These are phyloP conservation scores for Heteropelma amictum DNA, from an alignment of 2,888 invertebrate genomes.

Conservation along the genomic window DNA sequence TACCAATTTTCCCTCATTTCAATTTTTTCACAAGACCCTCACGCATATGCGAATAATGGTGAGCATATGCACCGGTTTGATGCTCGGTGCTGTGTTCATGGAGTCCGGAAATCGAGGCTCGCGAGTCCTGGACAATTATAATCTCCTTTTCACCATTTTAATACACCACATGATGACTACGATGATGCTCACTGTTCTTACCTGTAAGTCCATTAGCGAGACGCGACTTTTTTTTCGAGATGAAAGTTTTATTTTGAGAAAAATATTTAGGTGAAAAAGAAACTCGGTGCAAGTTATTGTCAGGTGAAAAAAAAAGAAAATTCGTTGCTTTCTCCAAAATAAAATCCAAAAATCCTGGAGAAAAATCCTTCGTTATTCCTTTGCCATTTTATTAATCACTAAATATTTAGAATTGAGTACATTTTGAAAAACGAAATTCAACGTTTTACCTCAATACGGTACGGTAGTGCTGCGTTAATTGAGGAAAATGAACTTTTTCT, in stretches of 20 bases:
- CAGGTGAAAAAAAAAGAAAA: no score
- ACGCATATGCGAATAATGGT: constrained; percentile 88
- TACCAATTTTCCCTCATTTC: no score
- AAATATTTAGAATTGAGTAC: no score
- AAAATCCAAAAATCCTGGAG: no score
- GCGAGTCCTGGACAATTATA: constrained; percentile 89
- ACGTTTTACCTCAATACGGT: neutral
- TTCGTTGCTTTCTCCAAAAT: no score
- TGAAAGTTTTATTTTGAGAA: no score
- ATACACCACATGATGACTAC: constrained; percentile 96
- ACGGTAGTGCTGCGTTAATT: neutral
- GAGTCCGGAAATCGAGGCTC: constrained; percentile 87
- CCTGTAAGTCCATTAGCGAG: constrained; percentile 82
- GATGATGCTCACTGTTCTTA: constrained; percentile 93
- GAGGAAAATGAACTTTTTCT: neutral
- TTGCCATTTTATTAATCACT: neutral
- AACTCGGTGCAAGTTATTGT: no score
- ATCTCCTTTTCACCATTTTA: constrained; percentile 92
- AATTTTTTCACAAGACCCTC: constrained; percentile 80
- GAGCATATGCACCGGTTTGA: constrained; percentile 86
- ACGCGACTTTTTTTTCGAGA: no score
- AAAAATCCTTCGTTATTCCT: no score
- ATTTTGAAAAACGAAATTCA: no score
- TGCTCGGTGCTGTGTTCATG: constrained; percentile 88
- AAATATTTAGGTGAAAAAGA: no score